Evolutionary conservation across 2,797 vertebrate species (phyloP).

Genomic region (Hemitrygon akajei): DNA sequence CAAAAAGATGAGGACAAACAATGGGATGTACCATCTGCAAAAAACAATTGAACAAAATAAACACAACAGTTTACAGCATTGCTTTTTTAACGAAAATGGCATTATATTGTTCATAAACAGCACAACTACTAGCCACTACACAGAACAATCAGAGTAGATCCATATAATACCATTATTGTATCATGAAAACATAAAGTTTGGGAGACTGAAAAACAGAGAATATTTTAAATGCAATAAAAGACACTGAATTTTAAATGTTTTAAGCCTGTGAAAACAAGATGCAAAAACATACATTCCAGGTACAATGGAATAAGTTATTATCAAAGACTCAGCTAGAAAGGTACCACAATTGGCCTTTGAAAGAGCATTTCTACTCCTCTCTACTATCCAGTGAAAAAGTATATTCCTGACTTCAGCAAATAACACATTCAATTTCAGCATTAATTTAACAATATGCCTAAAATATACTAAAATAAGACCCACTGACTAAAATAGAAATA

Average conservation of each 20-base stretch:
- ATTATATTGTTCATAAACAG: neutral
- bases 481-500: neutral
- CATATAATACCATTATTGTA: neutral
- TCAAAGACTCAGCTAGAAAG: neutral
- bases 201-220: neutral
- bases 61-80: neutral
- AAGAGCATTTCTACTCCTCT: neutral
- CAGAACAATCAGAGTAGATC: neutral
- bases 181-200: neutral
- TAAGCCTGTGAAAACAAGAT: neutral
- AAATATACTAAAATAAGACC: neutral
- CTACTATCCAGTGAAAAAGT: neutral
- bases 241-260: neutral
- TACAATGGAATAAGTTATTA: neutral
- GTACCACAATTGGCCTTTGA: neutral
- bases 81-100: neutral
- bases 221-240: neutral
- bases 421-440: neutral
- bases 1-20: constrained; percentile 72
- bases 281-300: neutral
- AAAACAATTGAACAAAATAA: constrained; percentile 38
- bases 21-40: constrained; percentile 66
- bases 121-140: neutral
- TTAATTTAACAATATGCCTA: neutral
- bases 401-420: neutral